These are phyloP conservation scores for Ophion ventricosus DNA, from an alignment of 2,888 invertebrate species.

Conservation along the genomic window DNA sequence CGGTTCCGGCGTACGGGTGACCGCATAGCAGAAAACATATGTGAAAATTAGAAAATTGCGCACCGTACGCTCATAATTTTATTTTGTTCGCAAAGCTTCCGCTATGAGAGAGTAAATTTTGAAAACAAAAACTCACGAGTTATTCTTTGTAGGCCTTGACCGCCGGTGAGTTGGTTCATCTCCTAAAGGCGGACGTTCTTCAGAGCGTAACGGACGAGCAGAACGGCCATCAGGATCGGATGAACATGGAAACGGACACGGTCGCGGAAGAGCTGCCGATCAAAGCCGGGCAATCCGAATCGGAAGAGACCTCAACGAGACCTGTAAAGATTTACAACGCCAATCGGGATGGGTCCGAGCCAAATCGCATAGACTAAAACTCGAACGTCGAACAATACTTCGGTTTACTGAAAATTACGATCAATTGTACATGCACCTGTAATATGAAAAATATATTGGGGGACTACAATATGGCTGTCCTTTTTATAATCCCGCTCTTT, in stretches of 20 bases:
- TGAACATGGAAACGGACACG: slow-evolving; percentile 10
- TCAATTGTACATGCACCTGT: not conserved
- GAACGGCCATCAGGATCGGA: slow-evolving; percentile 65
- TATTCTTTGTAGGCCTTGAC: slow-evolving; percentile 81
- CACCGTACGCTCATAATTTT: not conserved
- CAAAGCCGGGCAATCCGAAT: slow-evolving; percentile 6
- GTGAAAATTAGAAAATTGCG: not conserved
- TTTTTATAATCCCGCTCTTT: no score
- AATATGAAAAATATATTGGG: not conserved
- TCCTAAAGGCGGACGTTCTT: slow-evolving; percentile 84
- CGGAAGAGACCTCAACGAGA: slow-evolving; percentile 2
- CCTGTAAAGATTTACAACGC: not conserved
- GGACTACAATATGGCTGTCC: no score
- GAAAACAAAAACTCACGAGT: not conserved
- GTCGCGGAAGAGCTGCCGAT: slow-evolving; percentile 14
- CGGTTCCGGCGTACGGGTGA: no score
- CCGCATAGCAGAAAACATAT: not conserved
- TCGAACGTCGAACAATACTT: slow-evolving; percentile 27
- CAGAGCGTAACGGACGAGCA: slow-evolving; percentile 76
- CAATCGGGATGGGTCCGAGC: not conserved
- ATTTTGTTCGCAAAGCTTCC: not conserved
- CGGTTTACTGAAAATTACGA: not conserved
- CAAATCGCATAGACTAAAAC: not conserved
- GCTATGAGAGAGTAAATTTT: not conserved
- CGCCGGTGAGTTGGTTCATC: slow-evolving; percentile 83